Conservation (phyloP, 2,113 vertebrate species). For the Mustelus asterias region DNA sequence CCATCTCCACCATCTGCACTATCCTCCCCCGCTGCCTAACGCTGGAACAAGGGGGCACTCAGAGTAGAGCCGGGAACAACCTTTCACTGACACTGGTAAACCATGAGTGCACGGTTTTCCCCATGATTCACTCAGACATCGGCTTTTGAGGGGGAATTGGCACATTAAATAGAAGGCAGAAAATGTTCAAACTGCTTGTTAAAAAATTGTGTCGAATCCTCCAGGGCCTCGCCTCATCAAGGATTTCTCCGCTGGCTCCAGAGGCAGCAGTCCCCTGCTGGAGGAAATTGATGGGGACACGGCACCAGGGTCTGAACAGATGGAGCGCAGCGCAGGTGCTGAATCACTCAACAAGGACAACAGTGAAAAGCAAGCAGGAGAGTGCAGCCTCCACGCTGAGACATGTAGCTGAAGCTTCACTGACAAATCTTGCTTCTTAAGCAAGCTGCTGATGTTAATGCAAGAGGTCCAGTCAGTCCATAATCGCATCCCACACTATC, state of each 20-base stretch:
- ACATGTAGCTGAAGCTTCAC: neutral
- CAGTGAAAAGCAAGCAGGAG: neutral
- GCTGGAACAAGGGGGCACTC: too few relatives aligned
- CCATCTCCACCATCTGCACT: too few relatives aligned
- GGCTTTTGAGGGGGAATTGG: too few relatives aligned
- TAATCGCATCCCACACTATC: neutral
- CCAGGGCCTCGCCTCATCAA: neutral
- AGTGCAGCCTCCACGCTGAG: neutral
- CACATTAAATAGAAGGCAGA: neutral
- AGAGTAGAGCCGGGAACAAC: too few relatives aligned
- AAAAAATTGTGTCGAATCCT: neutral
- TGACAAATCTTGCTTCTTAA: neutral
- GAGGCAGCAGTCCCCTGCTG: neutral
- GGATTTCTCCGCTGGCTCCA: too few relatives aligned
- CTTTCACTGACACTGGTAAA: neutral
- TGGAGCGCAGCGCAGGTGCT: neutral
- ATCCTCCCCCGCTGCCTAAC: too few relatives aligned
- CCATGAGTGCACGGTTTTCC: too few relatives aligned
- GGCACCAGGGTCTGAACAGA: conserved; percentile 22
- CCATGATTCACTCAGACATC: too few relatives aligned
- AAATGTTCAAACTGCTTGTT: neutral
- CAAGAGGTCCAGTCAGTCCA: neutral
- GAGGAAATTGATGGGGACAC: conserved; percentile 26
- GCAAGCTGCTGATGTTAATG: neutral
- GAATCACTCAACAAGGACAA: conserved; percentile 17